Conservation (phyloP, 2,797 vertebrate genomes). For the Macropus fuliginosus region DNA sequence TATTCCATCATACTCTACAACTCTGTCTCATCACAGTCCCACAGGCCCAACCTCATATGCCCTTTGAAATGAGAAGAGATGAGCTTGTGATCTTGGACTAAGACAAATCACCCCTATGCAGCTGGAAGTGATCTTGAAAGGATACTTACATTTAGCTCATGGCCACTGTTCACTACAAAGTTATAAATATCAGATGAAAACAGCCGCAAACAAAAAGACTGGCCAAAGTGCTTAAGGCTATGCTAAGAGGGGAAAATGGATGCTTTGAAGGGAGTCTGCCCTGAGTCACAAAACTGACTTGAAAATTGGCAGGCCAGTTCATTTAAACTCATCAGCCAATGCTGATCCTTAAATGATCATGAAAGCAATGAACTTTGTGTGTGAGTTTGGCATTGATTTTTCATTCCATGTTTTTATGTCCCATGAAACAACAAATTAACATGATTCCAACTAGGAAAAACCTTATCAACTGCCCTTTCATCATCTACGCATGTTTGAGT, state of each 20-base stretch:
- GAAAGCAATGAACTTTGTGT: background rate
- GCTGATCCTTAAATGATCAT: background rate
- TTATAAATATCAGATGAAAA: background rate
- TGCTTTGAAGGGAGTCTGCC: background rate
- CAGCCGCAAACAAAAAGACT: background rate
- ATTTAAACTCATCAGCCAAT: background rate
- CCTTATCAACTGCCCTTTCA: conserved; percentile 21
- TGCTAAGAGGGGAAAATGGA: background rate
- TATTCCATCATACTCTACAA: rapidly evolving
- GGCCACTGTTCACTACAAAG: background rate
- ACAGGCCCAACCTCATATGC: background rate
- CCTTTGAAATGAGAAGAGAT: background rate
- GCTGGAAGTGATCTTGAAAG: background rate
- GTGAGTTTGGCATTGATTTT: background rate
- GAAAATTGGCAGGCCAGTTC: background rate
- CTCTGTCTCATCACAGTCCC: background rate
- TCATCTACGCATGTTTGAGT: conserved; percentile 45
- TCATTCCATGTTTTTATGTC: conserved; percentile 40
- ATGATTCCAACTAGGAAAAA: conserved; percentile 48
- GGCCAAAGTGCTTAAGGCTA: background rate
- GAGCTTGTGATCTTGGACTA: background rate
- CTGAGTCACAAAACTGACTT: background rate
- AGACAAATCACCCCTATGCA: background rate
- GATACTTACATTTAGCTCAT: background rate
- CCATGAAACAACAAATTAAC: conserved; percentile 43